These are phyloP conservation scores for Pomacea canaliculata DNA, from an alignment of 2,888 invertebrate genomes.

Conservation along the genomic window DNA sequence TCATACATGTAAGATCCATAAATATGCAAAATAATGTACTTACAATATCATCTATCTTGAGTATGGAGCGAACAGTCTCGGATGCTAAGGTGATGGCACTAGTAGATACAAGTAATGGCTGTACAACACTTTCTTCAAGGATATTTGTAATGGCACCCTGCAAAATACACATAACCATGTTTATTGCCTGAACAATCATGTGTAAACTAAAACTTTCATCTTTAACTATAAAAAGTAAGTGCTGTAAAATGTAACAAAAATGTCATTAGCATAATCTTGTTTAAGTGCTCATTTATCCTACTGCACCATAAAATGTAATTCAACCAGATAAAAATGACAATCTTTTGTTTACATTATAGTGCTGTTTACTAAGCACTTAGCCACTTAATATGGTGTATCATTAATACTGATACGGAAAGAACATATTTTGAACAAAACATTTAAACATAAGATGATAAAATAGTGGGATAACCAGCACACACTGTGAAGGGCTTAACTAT, in stretches of 20 bases:
- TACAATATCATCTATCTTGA: slow-evolving; percentile 99
- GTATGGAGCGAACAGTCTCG: slow-evolving; percentile 96
- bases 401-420: too few relatives aligned
- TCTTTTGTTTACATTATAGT: too few relatives aligned
- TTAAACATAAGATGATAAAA: too few relatives aligned
- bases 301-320: too few relatives aligned
- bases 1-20: background rate
- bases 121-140: slow-evolving; percentile 95
- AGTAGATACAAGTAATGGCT: slow-evolving; percentile 94
- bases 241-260: background rate
- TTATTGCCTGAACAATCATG: too few relatives aligned
- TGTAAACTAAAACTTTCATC: too few relatives aligned
- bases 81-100: slow-evolving; percentile 94
- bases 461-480: too few relatives aligned
- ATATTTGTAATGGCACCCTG: slow-evolving; percentile 95
- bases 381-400: too few relatives aligned
- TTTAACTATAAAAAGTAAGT: background rate
- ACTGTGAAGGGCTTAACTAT: too few relatives aligned
- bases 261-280: background rate
- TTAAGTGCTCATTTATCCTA: background rate
- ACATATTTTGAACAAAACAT: too few relatives aligned
- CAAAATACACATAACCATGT: slow-evolving; percentile 22
- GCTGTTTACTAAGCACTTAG: too few relatives aligned
- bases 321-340: too few relatives aligned
- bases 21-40: slow-evolving; percentile 35